phyloP scores from a whole-genome alignment of 1,140 invertebrate species.

The Reticulitermes speratus region DNA sequence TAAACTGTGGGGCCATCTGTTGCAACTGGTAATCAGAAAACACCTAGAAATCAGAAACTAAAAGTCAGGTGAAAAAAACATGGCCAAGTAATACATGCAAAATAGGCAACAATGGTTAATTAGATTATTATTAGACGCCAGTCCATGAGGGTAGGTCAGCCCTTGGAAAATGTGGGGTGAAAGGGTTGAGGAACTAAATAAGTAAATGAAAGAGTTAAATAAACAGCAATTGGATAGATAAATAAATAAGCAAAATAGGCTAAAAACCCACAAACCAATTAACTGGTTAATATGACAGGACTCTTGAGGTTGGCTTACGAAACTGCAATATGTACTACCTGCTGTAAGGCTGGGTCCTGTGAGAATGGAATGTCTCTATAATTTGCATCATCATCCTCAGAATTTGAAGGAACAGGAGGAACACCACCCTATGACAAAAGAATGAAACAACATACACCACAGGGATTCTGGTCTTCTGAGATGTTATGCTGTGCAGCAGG shows the following conservation, averaged over 20 bases:
- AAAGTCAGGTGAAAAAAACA: constrained; percentile 2
- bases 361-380: constrained; percentile 55
- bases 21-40: constrained; percentile 62
- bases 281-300: not conserved
- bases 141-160: too few relatives aligned
- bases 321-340: constrained; percentile 46
- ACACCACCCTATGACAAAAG: constrained; percentile 42
- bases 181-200: too few relatives aligned
- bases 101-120: not conserved
- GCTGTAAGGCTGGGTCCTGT: constrained; percentile 56
- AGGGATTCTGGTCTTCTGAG: too few relatives aligned
- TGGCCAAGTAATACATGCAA: not conserved
- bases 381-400: constrained; percentile 56
- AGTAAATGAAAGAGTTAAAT: too few relatives aligned
- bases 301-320: not conserved
- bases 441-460: not conserved
- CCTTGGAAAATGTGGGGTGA: too few relatives aligned
- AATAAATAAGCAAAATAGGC: not conserved
- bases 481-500: too few relatives aligned
- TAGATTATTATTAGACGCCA: too few relatives aligned
- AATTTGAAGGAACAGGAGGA: constrained; percentile 49
- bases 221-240: too few relatives aligned
- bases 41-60: constrained; percentile 46
- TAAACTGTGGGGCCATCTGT: constrained; percentile 60
- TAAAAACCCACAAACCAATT: not conserved